phyloP scores from a whole-genome alignment of 2,113 vertebrate genomes.

The Erpornis zantholeuca region DNA sequence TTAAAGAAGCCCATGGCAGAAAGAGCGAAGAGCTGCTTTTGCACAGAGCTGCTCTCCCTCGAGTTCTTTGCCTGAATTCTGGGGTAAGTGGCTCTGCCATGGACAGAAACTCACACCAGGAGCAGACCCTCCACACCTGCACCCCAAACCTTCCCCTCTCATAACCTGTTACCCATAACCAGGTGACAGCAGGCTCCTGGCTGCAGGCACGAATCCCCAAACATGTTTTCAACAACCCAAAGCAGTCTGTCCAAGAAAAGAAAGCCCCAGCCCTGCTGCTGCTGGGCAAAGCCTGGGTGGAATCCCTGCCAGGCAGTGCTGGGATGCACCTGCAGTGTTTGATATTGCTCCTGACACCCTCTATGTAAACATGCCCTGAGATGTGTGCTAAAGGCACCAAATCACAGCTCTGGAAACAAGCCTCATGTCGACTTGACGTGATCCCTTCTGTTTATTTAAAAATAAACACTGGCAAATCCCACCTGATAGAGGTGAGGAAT shows the following conservation, averaged over 20 bases:
- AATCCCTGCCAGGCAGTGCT: neutral
- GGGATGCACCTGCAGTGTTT: neutral
- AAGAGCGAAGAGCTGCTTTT: neutral
- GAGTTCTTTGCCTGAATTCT: neutral
- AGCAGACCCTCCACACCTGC: neutral
- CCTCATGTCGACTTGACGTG: accelerated
- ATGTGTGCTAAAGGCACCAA: neutral
- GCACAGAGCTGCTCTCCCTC: neutral
- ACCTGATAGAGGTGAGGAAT: neutral
- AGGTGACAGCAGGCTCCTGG: neutral
- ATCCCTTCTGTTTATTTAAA: neutral
- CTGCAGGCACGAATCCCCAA: neutral
- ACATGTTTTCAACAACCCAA: neutral
- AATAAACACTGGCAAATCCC: neutral
- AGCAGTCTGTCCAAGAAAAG: neutral
- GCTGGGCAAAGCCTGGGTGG: neutral
- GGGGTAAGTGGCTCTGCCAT: neutral
- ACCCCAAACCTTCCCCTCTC: neutral
- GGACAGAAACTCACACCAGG: accelerated
- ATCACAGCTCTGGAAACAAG: neutral
- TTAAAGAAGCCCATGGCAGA: neutral
- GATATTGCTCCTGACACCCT: neutral
- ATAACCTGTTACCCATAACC: accelerated
- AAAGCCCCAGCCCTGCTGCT: neutral
- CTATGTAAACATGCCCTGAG: neutral